Evolutionary conservation across 2,888 invertebrate genomes (phyloP).

Genomic region (Plagodis dolabraria): DNA sequence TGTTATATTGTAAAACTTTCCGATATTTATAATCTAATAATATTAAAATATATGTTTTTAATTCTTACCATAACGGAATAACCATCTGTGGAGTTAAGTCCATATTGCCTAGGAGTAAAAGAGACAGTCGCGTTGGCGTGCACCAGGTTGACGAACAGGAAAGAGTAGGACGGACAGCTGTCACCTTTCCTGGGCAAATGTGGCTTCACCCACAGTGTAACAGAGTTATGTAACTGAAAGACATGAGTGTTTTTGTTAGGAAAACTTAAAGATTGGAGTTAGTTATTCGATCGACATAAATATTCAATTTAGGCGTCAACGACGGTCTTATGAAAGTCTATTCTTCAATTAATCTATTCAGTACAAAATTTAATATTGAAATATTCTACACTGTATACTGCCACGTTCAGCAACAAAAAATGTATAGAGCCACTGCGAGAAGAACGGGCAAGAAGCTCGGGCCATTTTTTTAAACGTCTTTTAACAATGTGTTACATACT

Average conservation of each 20-base stretch:
- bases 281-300: neutral
- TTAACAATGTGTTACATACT: no score
- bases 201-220: conserved; percentile 84
- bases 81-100: conserved; percentile 56
- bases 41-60: neutral
- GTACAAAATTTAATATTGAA: no score
- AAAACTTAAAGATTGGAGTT: neutral
- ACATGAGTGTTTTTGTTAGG: conserved; percentile 5
- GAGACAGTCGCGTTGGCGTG: conserved; percentile 34
- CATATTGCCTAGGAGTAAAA: conserved; percentile 53
- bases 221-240: conserved; percentile 46
- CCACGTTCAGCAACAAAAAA: no score
- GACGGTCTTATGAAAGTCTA: no score
- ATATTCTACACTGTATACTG: no score
- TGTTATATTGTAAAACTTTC: no score
- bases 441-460: no score
- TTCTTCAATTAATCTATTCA: no score
- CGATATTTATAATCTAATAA: no score
- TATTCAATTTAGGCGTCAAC: no score
- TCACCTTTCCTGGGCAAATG: conserved; percentile 79
- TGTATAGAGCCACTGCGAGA: no score
- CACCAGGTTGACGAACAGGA: conserved; percentile 80
- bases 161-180: conserved; percentile 74
- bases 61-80: conserved; percentile 66
- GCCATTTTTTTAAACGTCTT: no score